These are phyloP conservation scores for Zosterops japonicus DNA, from an alignment of 2,113 vertebrate genomes.

Conservation along the genomic window DNA sequence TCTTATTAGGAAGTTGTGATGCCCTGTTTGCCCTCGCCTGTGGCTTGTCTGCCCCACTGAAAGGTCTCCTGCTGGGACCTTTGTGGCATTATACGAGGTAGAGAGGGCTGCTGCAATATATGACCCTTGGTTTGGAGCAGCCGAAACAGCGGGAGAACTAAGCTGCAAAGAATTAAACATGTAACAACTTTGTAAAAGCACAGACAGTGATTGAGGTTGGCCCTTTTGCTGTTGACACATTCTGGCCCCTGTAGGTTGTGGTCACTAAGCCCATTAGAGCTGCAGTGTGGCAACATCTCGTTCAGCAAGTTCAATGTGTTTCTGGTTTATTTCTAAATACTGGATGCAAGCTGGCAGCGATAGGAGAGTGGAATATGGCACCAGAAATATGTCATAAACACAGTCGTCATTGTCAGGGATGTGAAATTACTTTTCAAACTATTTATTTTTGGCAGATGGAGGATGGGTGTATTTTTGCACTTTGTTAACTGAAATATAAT, in stretches of 20 bases:
- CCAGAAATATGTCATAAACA: slow-evolving; percentile 66
- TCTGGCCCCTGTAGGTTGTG: slow-evolving; percentile 75
- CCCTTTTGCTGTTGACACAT: slow-evolving; percentile 75
- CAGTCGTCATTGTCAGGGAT: slow-evolving; percentile 68
- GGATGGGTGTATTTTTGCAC: slow-evolving; percentile 48
- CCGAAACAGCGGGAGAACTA: slow-evolving; percentile 72
- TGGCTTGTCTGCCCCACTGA: slow-evolving; percentile 71
- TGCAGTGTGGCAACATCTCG: slow-evolving; percentile 73
- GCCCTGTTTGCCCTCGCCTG: slow-evolving; percentile 63
- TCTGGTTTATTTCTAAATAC: slow-evolving; percentile 77
- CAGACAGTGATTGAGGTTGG: slow-evolving; percentile 71
- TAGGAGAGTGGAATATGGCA: slow-evolving; percentile 44
- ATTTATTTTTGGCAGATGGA: slow-evolving; percentile 70
- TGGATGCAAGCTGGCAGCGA: slow-evolving; percentile 43
- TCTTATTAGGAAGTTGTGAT: slow-evolving; percentile 70
- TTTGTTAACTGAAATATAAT: slow-evolving; percentile 57
- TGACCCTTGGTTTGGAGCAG: slow-evolving; percentile 57
- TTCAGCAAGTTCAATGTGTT: slow-evolving; percentile 75
- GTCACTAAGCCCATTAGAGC: slow-evolving; percentile 78
- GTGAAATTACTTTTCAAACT: slow-evolving; percentile 65
- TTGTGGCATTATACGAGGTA: slow-evolving; percentile 52
- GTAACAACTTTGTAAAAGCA: slow-evolving; percentile 74
- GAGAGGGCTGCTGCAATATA: slow-evolving; percentile 58
- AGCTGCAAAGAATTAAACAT: slow-evolving; percentile 77
- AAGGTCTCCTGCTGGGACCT: slow-evolving; percentile 62